Base-by-base conservation (phyloP, 2,113 vertebrate genomes). In the Leucoraja erinaceus region DNA sequence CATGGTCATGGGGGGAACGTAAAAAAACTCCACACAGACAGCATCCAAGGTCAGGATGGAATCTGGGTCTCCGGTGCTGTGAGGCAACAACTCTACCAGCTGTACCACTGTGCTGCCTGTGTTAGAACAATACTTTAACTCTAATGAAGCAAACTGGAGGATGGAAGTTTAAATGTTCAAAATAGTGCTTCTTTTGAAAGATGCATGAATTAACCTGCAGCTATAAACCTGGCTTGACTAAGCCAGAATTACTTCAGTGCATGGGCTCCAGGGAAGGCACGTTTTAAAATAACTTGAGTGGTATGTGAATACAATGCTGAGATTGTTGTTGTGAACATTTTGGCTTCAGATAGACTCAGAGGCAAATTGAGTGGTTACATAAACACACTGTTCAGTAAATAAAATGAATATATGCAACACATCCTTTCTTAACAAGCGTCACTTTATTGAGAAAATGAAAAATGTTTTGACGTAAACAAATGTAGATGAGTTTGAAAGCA, bases 391-490 rank as follows among this genome's bases (percentile, higher is more conserved):
- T 61, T 68, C 4, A 31, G 22, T 12, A 31, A 88, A 66, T 66
- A 31, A 31, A 63, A 11, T 22, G 38, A 54, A 47, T 54, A 54
- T 91, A 14, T 74, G 20, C 59, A 61, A 66, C 20, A 47, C 33
- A 47, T 66, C 22, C 31, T 90, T 70, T 70, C 61, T 90, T n/a
- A 86, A 86, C 66, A 9, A 18, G 88, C 66, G 25, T 20, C 20
- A 38, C 8, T 22, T 38, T 70, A 72, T 38, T 70, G 4, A 74
- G 25, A 6, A 70, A 47, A 54, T 72, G n/a, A n/a, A 90, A 90
- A 90, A 47, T 90, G 66, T 90, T 63, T 90, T 90, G 22, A 20
- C 11, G 11, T 74, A 91, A 90, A 33, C 86, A 68, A 91, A 74
- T 90, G 18, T 86, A 61, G 83, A 63, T 88, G 84, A 61, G 33